Evolutionary conservation across 1,140 invertebrate genomes (phyloP).

Genomic region (Pachypeltis micranthus): DNA sequence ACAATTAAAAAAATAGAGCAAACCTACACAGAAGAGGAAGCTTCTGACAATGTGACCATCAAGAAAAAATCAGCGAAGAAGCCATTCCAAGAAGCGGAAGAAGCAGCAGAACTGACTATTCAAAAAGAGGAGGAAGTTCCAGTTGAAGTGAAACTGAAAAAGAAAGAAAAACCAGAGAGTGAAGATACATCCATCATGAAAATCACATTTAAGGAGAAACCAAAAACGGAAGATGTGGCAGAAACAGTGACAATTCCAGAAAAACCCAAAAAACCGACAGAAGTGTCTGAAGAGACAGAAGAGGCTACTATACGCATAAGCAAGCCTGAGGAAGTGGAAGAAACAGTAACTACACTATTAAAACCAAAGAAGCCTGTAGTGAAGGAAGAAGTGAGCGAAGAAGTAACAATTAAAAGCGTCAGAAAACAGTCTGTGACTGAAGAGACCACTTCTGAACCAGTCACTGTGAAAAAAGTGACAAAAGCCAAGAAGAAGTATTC

Average conservation of each 20-base stretch:
- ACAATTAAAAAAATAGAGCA: conserved; percentile 30
- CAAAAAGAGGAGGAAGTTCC: conserved; percentile 34
- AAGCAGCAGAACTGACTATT: conserved; percentile 38
- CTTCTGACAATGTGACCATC: conserved; percentile 20
- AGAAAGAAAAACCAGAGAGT: conserved; percentile 14
- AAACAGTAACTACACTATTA: background rate
- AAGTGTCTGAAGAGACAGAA: conserved; percentile 34
- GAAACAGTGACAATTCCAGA: conserved; percentile 16
- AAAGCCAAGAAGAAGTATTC: conserved; percentile 27
- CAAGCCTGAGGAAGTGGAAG: conserved; percentile 18
- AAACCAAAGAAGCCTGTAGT: conserved; percentile 1
- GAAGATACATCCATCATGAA: background rate
- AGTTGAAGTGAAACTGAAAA: conserved; percentile 26
- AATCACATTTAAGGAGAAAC: conserved; percentile 7
- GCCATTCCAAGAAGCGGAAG: conserved; percentile 32
- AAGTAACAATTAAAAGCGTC: conserved; percentile 26
- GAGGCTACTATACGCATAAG: conserved; percentile 35
- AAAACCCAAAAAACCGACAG: conserved; percentile 20
- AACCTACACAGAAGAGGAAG: conserved; percentile 24
- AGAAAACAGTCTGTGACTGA: conserved; percentile 31
- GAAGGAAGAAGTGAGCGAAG: conserved; percentile 27
- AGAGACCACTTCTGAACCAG: conserved; percentile 30
- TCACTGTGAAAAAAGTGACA: conserved; percentile 28
- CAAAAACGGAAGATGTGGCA: conserved; percentile 10
- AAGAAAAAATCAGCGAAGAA: conserved; percentile 28